Conservation (phyloP, 2,888 invertebrate genomes). For the Andrena flavipes region DNA sequence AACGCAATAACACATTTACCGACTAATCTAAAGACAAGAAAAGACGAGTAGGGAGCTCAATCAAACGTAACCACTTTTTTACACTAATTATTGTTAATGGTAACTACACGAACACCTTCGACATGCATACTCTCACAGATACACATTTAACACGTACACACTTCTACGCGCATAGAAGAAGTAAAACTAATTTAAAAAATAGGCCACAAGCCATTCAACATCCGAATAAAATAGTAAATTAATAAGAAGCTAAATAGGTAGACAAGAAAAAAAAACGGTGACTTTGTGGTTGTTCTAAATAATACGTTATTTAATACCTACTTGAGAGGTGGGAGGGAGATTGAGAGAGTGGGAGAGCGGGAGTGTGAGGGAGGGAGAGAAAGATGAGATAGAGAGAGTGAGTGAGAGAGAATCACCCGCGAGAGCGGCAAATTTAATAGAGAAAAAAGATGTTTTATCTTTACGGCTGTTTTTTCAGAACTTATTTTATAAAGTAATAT, state of each 20-base stretch:
- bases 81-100: conserved; percentile 64
- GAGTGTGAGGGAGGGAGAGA: conserved; percentile 31
- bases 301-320: conserved; percentile 70
- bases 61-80: conserved; percentile 69
- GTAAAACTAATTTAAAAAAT: conserved; percentile 35
- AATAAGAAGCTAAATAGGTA: conserved; percentile 67
- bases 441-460: conserved; percentile 59
- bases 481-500: conserved; percentile 76
- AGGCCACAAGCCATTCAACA: conserved; percentile 72
- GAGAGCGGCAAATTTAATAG: conserved; percentile 46
- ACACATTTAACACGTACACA: conserved; percentile 39
- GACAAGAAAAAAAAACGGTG: conserved; percentile 59
- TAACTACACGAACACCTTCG: conserved; percentile 54
- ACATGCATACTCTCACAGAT: conserved; percentile 47
- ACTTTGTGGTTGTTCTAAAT: conserved; percentile 70
- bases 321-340: conserved; percentile 45
- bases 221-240: conserved; percentile 74
- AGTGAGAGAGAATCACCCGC: conserved; percentile 20
- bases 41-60: conserved; percentile 69
- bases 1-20: conserved; percentile 72
- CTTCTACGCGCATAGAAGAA: conserved; percentile 55
- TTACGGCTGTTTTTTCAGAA: conserved; percentile 76
- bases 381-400: conserved; percentile 16
- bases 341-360: conserved; percentile 22
- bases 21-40: conserved; percentile 60